phyloP scores from a whole-genome alignment of 2,113 vertebrate genomes.

The Chionodraco myersi region DNA sequence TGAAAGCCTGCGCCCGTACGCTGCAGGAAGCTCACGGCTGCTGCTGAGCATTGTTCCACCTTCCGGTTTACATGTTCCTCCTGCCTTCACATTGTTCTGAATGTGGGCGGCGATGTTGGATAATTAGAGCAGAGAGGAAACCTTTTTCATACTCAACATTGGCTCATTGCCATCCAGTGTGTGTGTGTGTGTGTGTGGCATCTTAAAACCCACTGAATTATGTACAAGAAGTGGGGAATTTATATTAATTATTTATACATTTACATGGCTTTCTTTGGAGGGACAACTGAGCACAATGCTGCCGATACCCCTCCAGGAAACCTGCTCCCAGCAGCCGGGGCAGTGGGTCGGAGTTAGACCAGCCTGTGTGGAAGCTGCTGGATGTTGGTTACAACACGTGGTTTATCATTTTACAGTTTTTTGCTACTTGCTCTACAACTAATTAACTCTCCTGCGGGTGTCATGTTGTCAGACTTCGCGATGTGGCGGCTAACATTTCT shows the following conservation, averaged over 20 bases:
- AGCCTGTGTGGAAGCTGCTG: background rate
- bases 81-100: slow-evolving; percentile 46
- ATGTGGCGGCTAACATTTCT: background rate
- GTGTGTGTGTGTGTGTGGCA: background rate
- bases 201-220: background rate
- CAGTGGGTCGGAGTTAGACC: background rate
- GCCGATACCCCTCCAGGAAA: background rate
- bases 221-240: too few relatives aligned
- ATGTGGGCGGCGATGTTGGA: background rate
- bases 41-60: slow-evolving; percentile 30
- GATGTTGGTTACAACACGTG: background rate
- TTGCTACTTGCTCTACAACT: background rate
- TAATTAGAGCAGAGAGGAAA: slow-evolving; percentile 34
- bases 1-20: background rate
- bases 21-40: slow-evolving; percentile 41
- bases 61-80: slow-evolving; percentile 46
- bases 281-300: too few relatives aligned
- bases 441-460: background rate
- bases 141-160: slow-evolving; percentile 21
- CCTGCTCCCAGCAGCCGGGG: background rate
- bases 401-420: background rate
- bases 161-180: background rate
- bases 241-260: too few relatives aligned
- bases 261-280: too few relatives aligned
- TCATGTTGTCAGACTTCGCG: background rate